A percentile compares a stretch with the other conserved stretches of the same genome.
Evolutionary conservation across 2,888 invertebrate species (phyloP).

Genomic region (Drosophila mettleri): DNA sequence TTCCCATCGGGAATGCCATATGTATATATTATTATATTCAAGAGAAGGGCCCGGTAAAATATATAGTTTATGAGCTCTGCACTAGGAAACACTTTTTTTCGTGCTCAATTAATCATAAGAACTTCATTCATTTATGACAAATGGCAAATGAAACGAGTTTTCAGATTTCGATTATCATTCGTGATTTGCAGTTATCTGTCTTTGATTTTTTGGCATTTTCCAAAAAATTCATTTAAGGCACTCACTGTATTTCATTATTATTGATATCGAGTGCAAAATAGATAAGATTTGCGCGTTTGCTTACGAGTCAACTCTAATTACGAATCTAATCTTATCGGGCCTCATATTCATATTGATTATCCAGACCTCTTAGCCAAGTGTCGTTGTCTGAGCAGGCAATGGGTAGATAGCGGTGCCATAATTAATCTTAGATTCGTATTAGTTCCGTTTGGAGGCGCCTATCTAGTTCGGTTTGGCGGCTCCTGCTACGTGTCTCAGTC

Average conservation of each 20-base stretch:
- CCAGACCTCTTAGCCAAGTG: constrained; percentile 1
- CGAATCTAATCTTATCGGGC: constrained; percentile 34
- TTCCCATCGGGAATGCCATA: too few species aligned
- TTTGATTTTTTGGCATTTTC: constrained; percentile 5
- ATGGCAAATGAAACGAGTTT: background rate
- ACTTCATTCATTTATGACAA: background rate
- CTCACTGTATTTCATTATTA: background rate
- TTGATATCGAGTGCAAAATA: background rate
- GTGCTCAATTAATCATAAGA: background rate
- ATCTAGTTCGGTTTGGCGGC: background rate
- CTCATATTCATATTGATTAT: constrained; percentile 25
- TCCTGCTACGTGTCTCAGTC: constrained; percentile 20
- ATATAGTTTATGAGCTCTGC: background rate
- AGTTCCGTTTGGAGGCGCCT: constrained; percentile 28
- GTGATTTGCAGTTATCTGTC: constrained; percentile 1
- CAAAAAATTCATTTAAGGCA: constrained; percentile 1
- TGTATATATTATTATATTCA: too few species aligned
- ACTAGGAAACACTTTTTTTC: background rate
- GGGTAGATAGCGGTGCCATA: background rate
- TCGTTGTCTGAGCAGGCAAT: constrained; percentile 12
- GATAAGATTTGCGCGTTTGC: background rate
- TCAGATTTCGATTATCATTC: constrained; percentile 1
- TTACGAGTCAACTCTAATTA: background rate
- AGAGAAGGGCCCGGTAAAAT: too few species aligned
- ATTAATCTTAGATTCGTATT: constrained; percentile 18